phyloP scores from a whole-genome alignment of 2,888 invertebrate species.

The Oligia latruncula region DNA sequence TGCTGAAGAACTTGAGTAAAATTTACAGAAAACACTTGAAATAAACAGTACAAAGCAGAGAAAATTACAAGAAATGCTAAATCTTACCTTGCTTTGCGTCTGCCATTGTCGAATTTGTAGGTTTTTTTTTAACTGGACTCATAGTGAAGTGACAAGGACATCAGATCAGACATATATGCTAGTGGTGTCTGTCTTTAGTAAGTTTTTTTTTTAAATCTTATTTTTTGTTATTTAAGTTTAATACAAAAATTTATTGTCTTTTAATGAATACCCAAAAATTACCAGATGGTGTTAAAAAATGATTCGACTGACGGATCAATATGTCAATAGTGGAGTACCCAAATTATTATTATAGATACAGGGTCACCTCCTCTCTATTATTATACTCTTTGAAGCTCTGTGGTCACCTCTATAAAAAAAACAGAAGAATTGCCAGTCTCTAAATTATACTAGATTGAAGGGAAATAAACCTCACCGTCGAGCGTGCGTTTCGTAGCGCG shows the following conservation, averaged over 20 bases:
- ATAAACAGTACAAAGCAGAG: not conserved
- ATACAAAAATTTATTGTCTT: not conserved
- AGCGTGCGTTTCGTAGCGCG: not conserved
- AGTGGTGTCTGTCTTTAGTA: conserved; percentile 1
- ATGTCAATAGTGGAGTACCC: not conserved
- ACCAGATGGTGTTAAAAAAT: not conserved
- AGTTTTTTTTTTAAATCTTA: too few relatives aligned
- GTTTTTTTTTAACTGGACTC: conserved; percentile 61
- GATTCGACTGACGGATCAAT: not conserved
- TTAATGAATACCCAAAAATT: not conserved
- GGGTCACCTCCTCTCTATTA: not conserved
- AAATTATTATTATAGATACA: not conserved
- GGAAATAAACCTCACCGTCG: not conserved
- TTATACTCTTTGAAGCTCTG: too few relatives aligned
- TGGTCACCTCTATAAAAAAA: conserved; percentile 1
- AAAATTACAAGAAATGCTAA: conserved; percentile 65
- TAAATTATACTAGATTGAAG: not conserved
- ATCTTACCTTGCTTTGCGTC: conserved; percentile 88
- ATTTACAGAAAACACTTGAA: conserved; percentile 4
- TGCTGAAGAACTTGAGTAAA: not conserved
- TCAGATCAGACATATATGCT: not conserved
- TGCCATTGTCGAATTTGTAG: conserved; percentile 84
- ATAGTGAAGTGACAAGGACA: conserved; percentile 35
- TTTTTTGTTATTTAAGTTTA: not conserved
- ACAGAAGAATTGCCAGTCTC: conserved; percentile 12